Evolutionary conservation across 2,113 vertebrate species (phyloP).

Genomic region (Meleagris gallopavo): DNA sequence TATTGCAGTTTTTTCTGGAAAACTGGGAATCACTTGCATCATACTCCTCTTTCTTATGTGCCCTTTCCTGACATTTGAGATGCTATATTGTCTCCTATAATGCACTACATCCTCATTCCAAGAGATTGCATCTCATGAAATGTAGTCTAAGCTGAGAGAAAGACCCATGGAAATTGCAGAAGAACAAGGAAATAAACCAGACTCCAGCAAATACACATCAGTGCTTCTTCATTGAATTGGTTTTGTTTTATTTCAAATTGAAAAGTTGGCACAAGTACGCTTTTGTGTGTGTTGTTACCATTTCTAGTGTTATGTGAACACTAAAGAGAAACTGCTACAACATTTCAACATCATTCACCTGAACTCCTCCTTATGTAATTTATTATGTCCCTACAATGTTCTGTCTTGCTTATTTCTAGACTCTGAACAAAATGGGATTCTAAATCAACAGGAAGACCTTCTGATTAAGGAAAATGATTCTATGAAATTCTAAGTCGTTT

Average conservation of each 20-base stretch:
- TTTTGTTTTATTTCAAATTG: neutral
- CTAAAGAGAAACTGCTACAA: neutral
- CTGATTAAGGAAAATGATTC: neutral
- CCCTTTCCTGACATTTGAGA: neutral
- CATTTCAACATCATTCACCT: neutral
- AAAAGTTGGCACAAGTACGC: neutral
- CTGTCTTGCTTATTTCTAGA: neutral
- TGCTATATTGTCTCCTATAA: neutral
- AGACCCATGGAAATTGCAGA: neutral
- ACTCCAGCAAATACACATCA: neutral
- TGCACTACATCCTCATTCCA: neutral
- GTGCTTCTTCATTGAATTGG: neutral
- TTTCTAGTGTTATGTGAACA: neutral
- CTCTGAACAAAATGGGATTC: neutral
- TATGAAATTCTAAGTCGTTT: neutral
- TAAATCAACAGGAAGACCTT: neutral
- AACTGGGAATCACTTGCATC: neutral
- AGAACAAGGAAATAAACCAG: neutral
- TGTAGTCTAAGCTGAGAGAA: neutral
- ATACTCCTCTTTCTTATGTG: neutral
- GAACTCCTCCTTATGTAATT: neutral
- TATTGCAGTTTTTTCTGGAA: neutral
- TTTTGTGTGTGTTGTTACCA: neutral
- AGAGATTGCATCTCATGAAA: neutral
- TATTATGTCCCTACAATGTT: neutral